These are phyloP conservation scores for Dolichoris vasculosae DNA, from an alignment of 1,140 invertebrate species.

Conservation along the genomic window DNA sequence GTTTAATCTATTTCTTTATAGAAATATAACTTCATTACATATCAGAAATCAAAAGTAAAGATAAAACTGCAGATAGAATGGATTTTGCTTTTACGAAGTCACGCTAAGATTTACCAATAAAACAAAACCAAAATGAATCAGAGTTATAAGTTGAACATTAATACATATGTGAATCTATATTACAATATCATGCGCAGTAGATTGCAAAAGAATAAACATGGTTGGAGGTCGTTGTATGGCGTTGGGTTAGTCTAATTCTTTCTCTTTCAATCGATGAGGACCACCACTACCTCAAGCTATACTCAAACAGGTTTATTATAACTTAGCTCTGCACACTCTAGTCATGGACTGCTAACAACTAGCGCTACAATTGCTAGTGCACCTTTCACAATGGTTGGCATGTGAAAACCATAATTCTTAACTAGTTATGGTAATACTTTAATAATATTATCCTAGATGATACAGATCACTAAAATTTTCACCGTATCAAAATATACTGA, in stretches of 20 bases:
- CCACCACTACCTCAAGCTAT: neutral
- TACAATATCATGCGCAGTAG: neutral
- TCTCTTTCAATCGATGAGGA: neutral
- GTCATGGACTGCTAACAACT: slow-evolving; percentile 55
- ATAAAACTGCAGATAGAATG: neutral
- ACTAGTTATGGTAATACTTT: neutral
- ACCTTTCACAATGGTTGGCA: slow-evolving; percentile 59
- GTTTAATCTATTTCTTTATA: too few species aligned
- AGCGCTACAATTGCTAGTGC: neutral
- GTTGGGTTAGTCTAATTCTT: slow-evolving; percentile 1
- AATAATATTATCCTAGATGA: neutral
- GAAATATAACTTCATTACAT: neutral
- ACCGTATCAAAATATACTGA: neutral
- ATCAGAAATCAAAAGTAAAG: neutral
- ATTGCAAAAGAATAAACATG: neutral
- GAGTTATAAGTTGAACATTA: neutral
- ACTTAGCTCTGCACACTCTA: slow-evolving; percentile 17
- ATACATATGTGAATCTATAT: neutral
- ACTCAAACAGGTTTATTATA: slow-evolving; percentile 34
- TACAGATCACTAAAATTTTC: neutral
- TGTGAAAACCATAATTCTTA: neutral
- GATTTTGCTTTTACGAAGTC: neutral
- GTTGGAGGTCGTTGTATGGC: neutral
- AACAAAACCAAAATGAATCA: neutral
- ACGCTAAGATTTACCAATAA: neutral